Percentiles rank a stretch among this genome's conserved stretches.
These are phyloP conservation scores for Exocentrus adspersus DNA, from an alignment of 2,888 invertebrate species.

Conservation along the genomic window DNA sequence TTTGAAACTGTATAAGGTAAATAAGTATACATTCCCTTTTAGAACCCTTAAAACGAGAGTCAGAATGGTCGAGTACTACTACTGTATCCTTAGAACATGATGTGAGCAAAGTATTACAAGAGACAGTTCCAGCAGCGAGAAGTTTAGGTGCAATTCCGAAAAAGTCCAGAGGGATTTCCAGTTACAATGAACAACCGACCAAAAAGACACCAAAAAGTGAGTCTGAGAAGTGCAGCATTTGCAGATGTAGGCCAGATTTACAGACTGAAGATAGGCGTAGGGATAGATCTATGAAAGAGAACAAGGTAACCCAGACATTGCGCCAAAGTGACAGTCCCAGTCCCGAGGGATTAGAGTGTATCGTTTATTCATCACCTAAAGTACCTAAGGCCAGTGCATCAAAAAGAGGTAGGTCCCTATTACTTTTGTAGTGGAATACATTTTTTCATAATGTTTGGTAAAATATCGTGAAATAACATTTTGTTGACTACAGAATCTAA, in stretches of 20 bases:
- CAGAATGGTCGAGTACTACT: slow-evolving; percentile 65
- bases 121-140: slow-evolving; percentile 61
- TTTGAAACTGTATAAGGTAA: no score
- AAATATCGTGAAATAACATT: no score
- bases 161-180: slow-evolving; percentile 60
- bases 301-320: slow-evolving; percentile 52
- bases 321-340: slow-evolving; percentile 45
- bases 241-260: slow-evolving; percentile 48
- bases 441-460: no score
- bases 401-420: slow-evolving; percentile 29
- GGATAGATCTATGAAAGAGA: slow-evolving; percentile 40
- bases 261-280: slow-evolving; percentile 54
- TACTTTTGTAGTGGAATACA: no score
- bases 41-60: slow-evolving; percentile 65
- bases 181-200: slow-evolving; percentile 37
- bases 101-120: slow-evolving; percentile 67
- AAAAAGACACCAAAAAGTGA: slow-evolving; percentile 57
- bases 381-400: slow-evolving; percentile 53
- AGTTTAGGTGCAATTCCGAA: slow-evolving; percentile 80
- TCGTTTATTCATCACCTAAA: slow-evolving; percentile 60
- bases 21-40: slow-evolving; percentile 25
- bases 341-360: slow-evolving; percentile 57
- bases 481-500: slow-evolving; percentile 13
- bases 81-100: slow-evolving; percentile 64
- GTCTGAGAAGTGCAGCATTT: slow-evolving; percentile 57